phyloP scores from a whole-genome alignment of 30 jellyfish, hydroid and myxozoan genomes.

The Chrysaora quinquecirrha region DNA sequence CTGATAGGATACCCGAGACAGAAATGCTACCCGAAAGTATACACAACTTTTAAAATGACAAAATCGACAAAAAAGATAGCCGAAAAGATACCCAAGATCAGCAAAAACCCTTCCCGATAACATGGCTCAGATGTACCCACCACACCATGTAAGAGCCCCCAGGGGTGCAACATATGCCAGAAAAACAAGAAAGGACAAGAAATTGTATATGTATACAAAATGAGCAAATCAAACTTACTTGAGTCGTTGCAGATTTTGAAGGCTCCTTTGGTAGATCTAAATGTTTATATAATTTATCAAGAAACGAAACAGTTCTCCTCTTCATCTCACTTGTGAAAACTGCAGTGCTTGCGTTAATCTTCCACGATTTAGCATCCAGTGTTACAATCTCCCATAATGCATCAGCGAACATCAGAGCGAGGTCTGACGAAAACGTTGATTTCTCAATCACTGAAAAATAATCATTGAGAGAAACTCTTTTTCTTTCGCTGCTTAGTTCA shows the following conservation, averaged over 20 bases:
- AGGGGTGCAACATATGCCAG: no score
- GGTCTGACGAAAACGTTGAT: not conserved
- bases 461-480: conserved; percentile 1
- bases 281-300: not conserved
- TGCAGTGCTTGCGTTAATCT: not conserved
- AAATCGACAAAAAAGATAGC: no score
- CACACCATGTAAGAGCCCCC: no score
- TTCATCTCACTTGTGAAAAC: conserved; percentile 6
- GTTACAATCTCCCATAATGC: conserved; percentile 8
- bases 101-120: no score
- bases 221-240: no score
- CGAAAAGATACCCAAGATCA: no score
- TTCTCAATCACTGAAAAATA: conserved; percentile 22
- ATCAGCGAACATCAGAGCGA: conserved; percentile 17
- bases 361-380: not conserved
- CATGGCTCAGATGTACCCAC: no score
- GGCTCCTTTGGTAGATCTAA: not conserved
- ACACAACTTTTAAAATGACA: no score
- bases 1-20: no score
- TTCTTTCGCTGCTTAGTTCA: conserved; percentile 16
- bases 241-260: not conserved
- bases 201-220: no score
- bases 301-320: conserved; percentile 8
- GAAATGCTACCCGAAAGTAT: no score
- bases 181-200: no score